Conservation (phyloP, 2,797 vertebrate species). For the Orestias chungarensis region DNA sequence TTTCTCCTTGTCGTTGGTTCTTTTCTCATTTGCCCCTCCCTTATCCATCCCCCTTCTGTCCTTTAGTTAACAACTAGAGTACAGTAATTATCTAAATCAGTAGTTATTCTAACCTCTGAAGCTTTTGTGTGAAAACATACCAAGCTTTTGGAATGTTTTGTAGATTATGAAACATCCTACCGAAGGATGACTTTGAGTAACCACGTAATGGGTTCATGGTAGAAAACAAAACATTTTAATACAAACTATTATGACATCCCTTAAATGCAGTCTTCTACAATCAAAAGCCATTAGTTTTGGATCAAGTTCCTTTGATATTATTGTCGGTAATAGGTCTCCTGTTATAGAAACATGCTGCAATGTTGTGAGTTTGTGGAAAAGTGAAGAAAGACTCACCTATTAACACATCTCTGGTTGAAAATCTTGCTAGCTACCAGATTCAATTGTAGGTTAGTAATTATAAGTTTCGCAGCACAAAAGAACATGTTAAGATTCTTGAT, state of each 20-base stretch:
- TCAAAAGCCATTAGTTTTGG: background rate
- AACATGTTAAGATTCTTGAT: background rate
- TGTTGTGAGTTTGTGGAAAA: no score
- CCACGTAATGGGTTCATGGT: background rate
- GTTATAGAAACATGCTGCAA: background rate
- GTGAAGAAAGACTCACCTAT: background rate
- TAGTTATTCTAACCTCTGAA: slow-evolving; percentile 36
- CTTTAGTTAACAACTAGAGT: slow-evolving; percentile 47
- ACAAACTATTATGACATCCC: background rate
- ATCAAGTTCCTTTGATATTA: background rate
- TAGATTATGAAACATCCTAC: background rate
- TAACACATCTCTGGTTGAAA: background rate
- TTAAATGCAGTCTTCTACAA: background rate
- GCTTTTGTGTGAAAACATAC: slow-evolving; percentile 14
- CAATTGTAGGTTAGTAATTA: background rate
- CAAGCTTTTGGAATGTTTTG: no score
- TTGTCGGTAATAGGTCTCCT: background rate
- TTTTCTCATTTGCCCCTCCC: slow-evolving; percentile 25
- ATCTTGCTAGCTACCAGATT: background rate
- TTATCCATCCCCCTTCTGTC: slow-evolving; percentile 32
- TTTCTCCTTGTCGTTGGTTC: slow-evolving; percentile 41
- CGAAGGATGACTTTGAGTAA: background rate
- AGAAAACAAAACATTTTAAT: background rate
- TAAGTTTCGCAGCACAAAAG: background rate
- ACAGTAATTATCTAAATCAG: slow-evolving; percentile 55